Conservation (phyloP, 1,140 invertebrate genomes). For the Asbolus verrucosus region DNA sequence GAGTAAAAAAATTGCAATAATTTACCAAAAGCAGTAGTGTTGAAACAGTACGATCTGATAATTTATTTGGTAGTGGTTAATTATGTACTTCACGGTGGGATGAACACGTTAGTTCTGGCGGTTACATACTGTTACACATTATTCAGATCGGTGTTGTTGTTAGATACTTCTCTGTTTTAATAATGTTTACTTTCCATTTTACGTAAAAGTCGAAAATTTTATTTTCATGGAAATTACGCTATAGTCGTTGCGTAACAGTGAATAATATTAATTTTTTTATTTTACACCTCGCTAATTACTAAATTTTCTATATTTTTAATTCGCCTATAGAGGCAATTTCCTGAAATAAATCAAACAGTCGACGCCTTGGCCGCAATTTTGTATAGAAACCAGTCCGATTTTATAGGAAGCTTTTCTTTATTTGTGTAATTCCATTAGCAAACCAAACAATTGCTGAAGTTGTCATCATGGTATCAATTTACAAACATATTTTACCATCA, state of each 20-base stretch:
- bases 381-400: neutral
- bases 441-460: too few species aligned
- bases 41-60: neutral
- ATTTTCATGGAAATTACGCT: slow-evolving; percentile 13
- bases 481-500: too few species aligned
- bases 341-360: too few species aligned
- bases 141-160: neutral
- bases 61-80: neutral
- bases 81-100: neutral
- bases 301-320: too few species aligned
- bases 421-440: too few species aligned
- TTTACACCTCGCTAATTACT: neutral
- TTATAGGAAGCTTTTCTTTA: too few species aligned
- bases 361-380: too few species aligned
- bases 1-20: too few species aligned
- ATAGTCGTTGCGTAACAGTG: slow-evolving; percentile 10
- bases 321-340: too few species aligned
- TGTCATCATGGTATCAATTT: too few species aligned
- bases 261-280: neutral
- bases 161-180: slow-evolving; percentile 11
- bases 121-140: slow-evolving; percentile 8
- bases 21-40: neutral
- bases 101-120: neutral
- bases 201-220: slow-evolving; percentile 23
- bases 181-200: slow-evolving; percentile 25